Percentiles rank a stretch among this genome's conserved stretches.
phyloP scores from a whole-genome alignment of 92 coral and sea anemone species.

The Plumapathes pennacea region DNA sequence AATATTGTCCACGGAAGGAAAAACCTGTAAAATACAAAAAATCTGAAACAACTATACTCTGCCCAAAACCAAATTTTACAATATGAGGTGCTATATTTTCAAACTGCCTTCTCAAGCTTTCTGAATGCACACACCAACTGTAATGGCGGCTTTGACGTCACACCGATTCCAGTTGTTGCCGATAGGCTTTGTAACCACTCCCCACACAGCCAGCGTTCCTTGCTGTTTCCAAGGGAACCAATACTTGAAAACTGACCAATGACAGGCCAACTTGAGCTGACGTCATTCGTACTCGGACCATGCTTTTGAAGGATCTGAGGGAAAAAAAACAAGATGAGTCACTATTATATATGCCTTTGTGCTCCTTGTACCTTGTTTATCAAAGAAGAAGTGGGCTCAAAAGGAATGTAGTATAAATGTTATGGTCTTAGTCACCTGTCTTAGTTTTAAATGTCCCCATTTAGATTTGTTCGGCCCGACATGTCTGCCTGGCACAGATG shows the following conservation, averaged over 20 bases:
- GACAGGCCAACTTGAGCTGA: constrained; percentile 88
- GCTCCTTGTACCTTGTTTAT: too few species aligned
- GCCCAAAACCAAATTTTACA: background rate
- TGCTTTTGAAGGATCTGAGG: constrained; percentile 70
- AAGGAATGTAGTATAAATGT: too few species aligned
- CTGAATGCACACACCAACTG: constrained; percentile 44
- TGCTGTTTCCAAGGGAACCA: constrained; percentile 92
- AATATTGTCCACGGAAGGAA: constrained; percentile 90
- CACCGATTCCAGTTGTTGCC: constrained; percentile 51
- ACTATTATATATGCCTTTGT: too few species aligned
- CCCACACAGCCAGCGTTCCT: constrained; percentile 85
- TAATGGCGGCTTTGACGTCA: constrained; percentile 61
- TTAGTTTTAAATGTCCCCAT: constrained; percentile 95
- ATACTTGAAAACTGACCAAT: constrained; percentile 99
- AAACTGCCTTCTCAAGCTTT: too few species aligned
- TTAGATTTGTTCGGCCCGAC: constrained; percentile 74
- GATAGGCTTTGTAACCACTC: constrained; percentile 94
- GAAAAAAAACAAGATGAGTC: background rate
- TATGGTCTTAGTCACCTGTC: constrained; percentile 92
- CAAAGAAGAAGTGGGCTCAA: too few species aligned
- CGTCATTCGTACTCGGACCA: constrained; percentile 64
- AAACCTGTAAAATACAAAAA: constrained; percentile 47
- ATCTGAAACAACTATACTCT: background rate
- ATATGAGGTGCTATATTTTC: background rate
- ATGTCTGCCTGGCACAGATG: constrained; percentile 97